phyloP scores from a whole-genome alignment of 1,140 invertebrate species.

The Agrilus planipennis region DNA sequence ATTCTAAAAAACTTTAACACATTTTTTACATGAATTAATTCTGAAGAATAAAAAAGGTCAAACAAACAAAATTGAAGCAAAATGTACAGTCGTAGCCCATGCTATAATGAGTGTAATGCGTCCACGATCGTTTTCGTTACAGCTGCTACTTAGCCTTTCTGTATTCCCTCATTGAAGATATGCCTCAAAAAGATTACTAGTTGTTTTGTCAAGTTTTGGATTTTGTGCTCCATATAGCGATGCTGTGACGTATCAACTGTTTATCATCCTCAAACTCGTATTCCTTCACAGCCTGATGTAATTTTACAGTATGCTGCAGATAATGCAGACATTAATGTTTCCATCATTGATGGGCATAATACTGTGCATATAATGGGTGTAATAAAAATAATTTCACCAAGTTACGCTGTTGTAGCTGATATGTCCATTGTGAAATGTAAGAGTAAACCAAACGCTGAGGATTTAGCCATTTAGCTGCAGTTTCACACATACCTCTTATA shows the following conservation, averaged over 20 bases:
- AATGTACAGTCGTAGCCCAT: conserved; percentile 22
- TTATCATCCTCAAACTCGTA: conserved; percentile 1
- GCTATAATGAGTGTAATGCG: conserved; percentile 24
- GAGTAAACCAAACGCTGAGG: too few species aligned
- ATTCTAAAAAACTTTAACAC: conserved; percentile 20
- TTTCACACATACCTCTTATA: background rate
- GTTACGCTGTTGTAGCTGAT: too few species aligned
- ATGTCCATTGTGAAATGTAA: too few species aligned
- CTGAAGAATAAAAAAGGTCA: conserved; percentile 20
- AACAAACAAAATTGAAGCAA: conserved; percentile 19
- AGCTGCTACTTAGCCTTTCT: conserved; percentile 23
- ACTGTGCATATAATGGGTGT: conserved; percentile 26
- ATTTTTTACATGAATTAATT: conserved; percentile 21
- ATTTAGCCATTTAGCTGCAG: background rate
- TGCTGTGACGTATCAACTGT: background rate
- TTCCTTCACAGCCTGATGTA: conserved; percentile 14
- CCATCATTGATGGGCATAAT: conserved; percentile 25
- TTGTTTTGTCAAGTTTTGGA: conserved; percentile 27
- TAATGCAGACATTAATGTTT: conserved; percentile 28
- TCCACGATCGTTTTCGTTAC: conserved; percentile 23
- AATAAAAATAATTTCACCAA: conserved; percentile 24
- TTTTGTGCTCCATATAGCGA: conserved; percentile 10
- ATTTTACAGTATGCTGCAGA: conserved; percentile 26
- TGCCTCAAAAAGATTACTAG: conserved; percentile 22
- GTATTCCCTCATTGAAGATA: conserved; percentile 25